Evolutionary conservation across 2,888 invertebrate species (phyloP), one percentile per base, ranked within the genome.

Genomic region (Apotomis turbidana): DNA sequence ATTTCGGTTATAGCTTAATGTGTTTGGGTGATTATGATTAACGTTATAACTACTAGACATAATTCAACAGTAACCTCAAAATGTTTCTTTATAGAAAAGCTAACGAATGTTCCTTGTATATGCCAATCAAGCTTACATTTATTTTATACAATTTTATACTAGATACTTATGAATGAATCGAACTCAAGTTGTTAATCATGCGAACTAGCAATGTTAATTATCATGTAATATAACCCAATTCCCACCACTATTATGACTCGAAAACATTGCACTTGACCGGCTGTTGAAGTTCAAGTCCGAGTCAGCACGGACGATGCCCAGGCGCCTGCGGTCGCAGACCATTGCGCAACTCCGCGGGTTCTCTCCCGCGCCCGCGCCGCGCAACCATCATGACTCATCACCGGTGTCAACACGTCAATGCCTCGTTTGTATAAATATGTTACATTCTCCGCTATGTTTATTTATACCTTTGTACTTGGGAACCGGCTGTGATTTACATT

Each of bases 251-350:
- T 57, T 67, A 41, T 64, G 60, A 57, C 71, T 71, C 73, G 68
- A 76, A 78, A 79, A 80, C 83, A 81, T 83, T 87, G 86, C 82
- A 85, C 89, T 90, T 90, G 89, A 91, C 90, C 88, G 86, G 82
- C 74, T 72, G 75, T 76, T 69, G 76, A 80, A 85, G 90, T 90
- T 90, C 90, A 91, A 90, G 90, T 88, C 87, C 86, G 85, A 84
- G 81, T 80, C 81, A 78, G 79, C 79, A 80, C 78, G 78, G 80
- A 76, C 79, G 78, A 80, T 55, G 61, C 46, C 54, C 52, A 52
- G 51, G 38, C 64, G 73, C 61, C 13, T 66, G 55, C 41, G 68
- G 76, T 77, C 76, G 76, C 77, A 76, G 74, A 63, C 63, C 70
- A 71, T 88, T 88, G 87, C 83, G 84, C 84, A 88, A 87, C 83